These are phyloP conservation scores for Amiota mariae DNA, from an alignment of 2,888 invertebrate species.

Conservation along the genomic window DNA sequence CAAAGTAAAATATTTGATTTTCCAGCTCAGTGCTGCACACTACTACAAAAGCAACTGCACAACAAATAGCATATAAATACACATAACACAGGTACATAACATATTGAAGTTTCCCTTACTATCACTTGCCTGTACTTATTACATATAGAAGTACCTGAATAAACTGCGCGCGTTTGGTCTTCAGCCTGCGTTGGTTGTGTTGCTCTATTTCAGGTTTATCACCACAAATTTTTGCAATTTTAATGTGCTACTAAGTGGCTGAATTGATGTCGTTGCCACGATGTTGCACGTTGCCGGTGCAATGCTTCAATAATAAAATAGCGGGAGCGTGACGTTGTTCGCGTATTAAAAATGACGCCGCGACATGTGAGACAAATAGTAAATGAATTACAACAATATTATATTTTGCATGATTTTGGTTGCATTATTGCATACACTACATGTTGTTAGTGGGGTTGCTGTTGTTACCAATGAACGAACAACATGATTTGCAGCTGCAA, in stretches of 20 bases:
- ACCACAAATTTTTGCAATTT: neutral
- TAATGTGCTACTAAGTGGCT: slow-evolving; percentile 13
- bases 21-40: slow-evolving; percentile 47
- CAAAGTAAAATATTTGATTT: slow-evolving; percentile 65
- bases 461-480: slow-evolving; percentile 4
- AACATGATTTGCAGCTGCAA: slow-evolving; percentile 23
- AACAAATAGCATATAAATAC: neutral
- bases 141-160: neutral
- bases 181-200: neutral
- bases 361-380: neutral
- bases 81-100: neutral
- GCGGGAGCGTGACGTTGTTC: neutral
- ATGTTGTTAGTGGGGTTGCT: neutral
- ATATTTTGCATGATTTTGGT: neutral
- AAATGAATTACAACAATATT: neutral
- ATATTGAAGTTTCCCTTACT: too few species aligned
- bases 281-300: neutral
- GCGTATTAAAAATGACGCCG: too few species aligned
- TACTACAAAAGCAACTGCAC: too few species aligned
- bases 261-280: slow-evolving; percentile 1
- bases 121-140: neutral
- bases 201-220: neutral
- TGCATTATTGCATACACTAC: neutral
- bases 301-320: slow-evolving; percentile 11
- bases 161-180: neutral